phyloP scores from a whole-genome alignment of 2,888 invertebrate species.

The Metellina segmentata region DNA sequence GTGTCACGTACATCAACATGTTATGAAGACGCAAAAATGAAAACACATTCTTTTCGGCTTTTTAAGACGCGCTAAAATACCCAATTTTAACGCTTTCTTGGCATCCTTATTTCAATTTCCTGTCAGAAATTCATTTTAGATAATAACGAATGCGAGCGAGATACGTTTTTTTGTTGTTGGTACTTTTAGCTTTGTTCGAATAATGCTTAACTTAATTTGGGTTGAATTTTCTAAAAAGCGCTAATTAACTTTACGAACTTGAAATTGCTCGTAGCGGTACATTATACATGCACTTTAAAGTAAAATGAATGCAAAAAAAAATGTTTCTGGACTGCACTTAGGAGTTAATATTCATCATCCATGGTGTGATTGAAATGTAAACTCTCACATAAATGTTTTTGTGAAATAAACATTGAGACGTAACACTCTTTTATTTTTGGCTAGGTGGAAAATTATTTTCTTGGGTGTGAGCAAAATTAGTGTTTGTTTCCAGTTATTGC shows the following conservation, averaged over 20 bases:
- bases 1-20: slow-evolving; percentile 40
- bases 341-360: neutral
- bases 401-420: too few relatives aligned
- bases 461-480: too few relatives aligned
- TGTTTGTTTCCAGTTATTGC: too few relatives aligned
- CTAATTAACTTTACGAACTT: neutral
- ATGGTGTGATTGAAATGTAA: neutral
- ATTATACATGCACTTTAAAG: neutral
- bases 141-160: neutral
- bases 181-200: neutral
- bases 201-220: neutral
- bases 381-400: too few relatives aligned
- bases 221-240: neutral
- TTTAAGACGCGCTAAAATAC: neutral
- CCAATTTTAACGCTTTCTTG: neutral
- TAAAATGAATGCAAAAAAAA: neutral
- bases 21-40: slow-evolving; percentile 4
- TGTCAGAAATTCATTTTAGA: slow-evolving; percentile 15
- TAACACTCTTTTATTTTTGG: too few relatives aligned
- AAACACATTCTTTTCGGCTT: slow-evolving; percentile 1
- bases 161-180: neutral
- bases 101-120: neutral
- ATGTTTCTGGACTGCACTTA: neutral
- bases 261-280: neutral
- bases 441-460: too few relatives aligned